Evolutionary conservation across 2,113 vertebrate genomes (phyloP).

Genomic region (Dissostichus mawsoni): DNA sequence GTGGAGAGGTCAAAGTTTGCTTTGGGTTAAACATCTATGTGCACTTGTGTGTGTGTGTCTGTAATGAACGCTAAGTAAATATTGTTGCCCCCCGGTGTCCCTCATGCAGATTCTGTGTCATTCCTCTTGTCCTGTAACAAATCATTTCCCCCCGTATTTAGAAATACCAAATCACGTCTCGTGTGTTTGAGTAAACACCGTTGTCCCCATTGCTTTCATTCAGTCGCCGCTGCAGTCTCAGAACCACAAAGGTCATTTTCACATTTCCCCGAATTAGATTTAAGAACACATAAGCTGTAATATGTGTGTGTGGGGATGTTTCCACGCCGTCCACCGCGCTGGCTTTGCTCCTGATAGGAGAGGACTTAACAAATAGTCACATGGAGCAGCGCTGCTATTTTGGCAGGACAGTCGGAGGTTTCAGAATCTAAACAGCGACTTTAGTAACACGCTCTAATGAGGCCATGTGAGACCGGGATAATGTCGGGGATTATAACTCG

Average conservation of each 20-base stretch:
- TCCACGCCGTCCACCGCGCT: conserved; percentile 71
- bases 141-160: conserved; percentile 78
- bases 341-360: conserved; percentile 82
- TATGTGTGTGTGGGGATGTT: conserved; percentile 46
- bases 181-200: conserved; percentile 75
- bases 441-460: conserved; percentile 78
- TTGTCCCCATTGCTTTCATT: conserved; percentile 67
- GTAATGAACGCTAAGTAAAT: conserved; percentile 86
- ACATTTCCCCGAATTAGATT: conserved; percentile 82
- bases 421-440: conserved; percentile 67
- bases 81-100: conserved; percentile 74
- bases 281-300: conserved; percentile 63
- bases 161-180: conserved; percentile 52
- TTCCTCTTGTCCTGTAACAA: conserved; percentile 79
- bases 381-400: conserved; percentile 78
- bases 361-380: conserved; percentile 87
- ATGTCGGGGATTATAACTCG: conserved; percentile 69
- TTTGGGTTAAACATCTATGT: conserved; percentile 79
- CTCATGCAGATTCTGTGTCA: conserved; percentile 69
- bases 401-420: conserved; percentile 63
- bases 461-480: conserved; percentile 68
- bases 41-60: conserved; percentile 62
- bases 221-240: conserved; percentile 53
- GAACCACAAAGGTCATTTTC: conserved; percentile 80
- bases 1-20: conserved; percentile 72